Percentiles rank a stretch among this genome's conserved stretches.
Evolutionary conservation across 1,140 invertebrate species (phyloP).

Genomic region (Latrodectus geometricus): DNA sequence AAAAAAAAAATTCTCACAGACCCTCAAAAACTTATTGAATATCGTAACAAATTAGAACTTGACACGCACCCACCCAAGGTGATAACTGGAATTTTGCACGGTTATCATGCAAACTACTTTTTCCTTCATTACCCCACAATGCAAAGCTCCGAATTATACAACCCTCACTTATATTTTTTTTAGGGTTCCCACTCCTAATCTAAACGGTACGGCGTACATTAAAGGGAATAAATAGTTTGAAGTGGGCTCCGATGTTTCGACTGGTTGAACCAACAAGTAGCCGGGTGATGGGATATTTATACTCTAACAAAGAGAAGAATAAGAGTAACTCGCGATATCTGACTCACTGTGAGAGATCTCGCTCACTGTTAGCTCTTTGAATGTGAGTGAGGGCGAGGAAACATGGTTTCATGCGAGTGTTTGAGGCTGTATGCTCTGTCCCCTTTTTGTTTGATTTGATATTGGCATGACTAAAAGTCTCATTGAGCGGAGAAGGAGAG

Average conservation of each 20-base stretch:
- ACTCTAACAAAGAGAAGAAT: too few relatives aligned
- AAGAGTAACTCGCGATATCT: neutral
- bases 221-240: neutral
- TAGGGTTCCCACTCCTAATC: neutral
- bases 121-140: neutral
- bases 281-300: neutral
- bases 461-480: neutral
- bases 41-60: neutral
- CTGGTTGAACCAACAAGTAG: constrained; percentile 4
- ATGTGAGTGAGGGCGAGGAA: neutral
- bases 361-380: neutral
- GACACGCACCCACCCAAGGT: neutral
- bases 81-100: neutral
- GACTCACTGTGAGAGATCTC: neutral
- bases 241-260: neutral
- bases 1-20: too few relatives aligned
- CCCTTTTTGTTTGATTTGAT: constrained; percentile 4
- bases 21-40: too few relatives aligned
- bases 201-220: neutral
- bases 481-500: neutral
- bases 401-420: neutral
- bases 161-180: neutral
- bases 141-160: neutral
- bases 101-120: neutral
- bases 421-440: neutral